Percentiles rank a stretch among this genome's conserved stretches.
Conservation (phyloP, 2,888 invertebrate genomes). For the Pomacea canaliculata region DNA sequence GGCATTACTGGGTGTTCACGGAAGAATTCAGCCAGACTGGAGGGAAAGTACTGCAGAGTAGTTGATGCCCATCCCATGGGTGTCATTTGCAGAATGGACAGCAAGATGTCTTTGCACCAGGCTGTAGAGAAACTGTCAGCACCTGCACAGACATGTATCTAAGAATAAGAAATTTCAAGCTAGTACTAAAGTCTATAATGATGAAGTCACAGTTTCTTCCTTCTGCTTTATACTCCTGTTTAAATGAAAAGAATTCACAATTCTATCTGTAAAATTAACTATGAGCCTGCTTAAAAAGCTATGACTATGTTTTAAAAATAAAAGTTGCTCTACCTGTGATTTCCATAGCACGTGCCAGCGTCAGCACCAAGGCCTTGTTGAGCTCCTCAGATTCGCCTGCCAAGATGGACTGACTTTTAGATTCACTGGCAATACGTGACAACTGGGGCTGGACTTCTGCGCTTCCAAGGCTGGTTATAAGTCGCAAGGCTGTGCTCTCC, state of each 20-base stretch:
- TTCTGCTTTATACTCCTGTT: no score
- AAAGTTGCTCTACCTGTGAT: slow-evolving; percentile 78
- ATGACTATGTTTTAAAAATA: neutral
- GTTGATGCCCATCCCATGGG: slow-evolving; percentile 96
- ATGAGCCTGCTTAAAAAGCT: neutral
- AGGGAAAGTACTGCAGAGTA: slow-evolving; percentile 92
- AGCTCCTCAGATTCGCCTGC: slow-evolving; percentile 95
- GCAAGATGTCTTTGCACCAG: slow-evolving; percentile 91
- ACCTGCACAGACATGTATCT: slow-evolving; percentile 61
- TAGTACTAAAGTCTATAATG: no score
- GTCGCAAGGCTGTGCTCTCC: slow-evolving; percentile 87
- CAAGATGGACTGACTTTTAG: slow-evolving; percentile 80
- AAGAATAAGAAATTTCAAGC: neutral
- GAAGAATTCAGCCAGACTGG: slow-evolving; percentile 89
- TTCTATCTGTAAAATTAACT: neutral
- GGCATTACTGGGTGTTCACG: slow-evolving; percentile 51
- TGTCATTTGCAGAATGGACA: slow-evolving; percentile 90
- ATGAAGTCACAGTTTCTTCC: no score
- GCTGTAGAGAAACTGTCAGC: slow-evolving; percentile 77
- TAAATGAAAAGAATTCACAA: neutral
- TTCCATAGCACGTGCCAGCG: slow-evolving; percentile 92
- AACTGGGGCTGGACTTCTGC: slow-evolving; percentile 94
- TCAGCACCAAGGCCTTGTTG: slow-evolving; percentile 91
- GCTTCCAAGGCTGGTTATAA: slow-evolving; percentile 91
- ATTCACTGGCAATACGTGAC: slow-evolving; percentile 90